These are phyloP conservation scores for Rosalia funebris DNA, from an alignment of 2,888 invertebrate genomes.

Conservation along the genomic window DNA sequence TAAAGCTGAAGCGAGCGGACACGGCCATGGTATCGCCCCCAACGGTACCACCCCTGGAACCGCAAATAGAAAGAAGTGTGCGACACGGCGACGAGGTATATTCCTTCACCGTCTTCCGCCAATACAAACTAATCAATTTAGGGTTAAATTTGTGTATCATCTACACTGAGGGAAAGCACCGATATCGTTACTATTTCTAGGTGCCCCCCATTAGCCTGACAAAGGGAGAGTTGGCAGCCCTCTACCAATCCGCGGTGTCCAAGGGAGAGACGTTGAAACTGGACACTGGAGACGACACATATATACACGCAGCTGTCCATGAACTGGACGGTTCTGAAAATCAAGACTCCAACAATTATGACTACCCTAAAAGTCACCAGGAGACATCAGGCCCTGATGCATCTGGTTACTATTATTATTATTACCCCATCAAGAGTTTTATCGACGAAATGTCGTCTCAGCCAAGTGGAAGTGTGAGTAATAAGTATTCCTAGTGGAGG, in stretches of 20 bases:
- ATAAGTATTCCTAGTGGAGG: no score
- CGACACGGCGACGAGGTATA: constrained; percentile 36
- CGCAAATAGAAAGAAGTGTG: constrained; percentile 39
- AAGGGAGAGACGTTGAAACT: constrained; percentile 59
- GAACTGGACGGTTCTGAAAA: constrained; percentile 52
- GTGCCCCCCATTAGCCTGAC: constrained; percentile 53
- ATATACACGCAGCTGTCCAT: constrained; percentile 59
- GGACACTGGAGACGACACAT: constrained; percentile 52
- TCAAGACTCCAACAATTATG: constrained; percentile 20
- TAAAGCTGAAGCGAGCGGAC: constrained; percentile 48
- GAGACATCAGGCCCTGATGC: constrained; percentile 38
- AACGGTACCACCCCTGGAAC: constrained; percentile 5
- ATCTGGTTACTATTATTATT: constrained; percentile 66
- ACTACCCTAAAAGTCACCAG: constrained; percentile 8
- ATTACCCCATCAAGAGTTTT: constrained; percentile 67
- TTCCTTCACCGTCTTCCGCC: not conserved
- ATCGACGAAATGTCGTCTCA: constrained; percentile 60
- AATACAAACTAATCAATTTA: no score
- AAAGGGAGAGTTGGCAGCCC: constrained; percentile 62
- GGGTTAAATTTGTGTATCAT: no score
- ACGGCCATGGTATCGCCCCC: constrained; percentile 34
- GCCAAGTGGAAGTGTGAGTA: constrained; percentile 43
- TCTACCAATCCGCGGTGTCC: constrained; percentile 65
- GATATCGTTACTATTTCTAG: constrained; percentile 3
- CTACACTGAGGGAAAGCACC: no score